Base-by-base conservation (phyloP, 1,140 invertebrate species). In the Drosophila kohkoa region DNA sequence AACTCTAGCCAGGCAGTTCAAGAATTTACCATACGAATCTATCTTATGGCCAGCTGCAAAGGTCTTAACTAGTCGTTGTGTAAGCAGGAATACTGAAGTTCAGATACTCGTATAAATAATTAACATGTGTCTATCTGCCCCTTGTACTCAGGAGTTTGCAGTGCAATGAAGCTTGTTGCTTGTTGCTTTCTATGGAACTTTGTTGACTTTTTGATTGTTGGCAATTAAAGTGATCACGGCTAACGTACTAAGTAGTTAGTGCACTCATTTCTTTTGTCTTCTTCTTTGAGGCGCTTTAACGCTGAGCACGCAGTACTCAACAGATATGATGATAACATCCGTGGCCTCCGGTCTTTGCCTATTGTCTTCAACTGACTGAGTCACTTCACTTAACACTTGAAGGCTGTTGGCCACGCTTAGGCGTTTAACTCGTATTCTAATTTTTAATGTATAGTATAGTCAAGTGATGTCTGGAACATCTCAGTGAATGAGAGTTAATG, bases 81-180 rank as follows among this genome's bases (percentile, higher is more conserved):
- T 77, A 59, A 57, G 15, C 32, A 32, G 54, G n/a, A 74, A 77
- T 81, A 64, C 74, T 59, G 48, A 32, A n/a, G 4, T 16, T 41
- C 35, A 35, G 51, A 52, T 63, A 71, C 60, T 43, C 13, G 35
- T 63, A 75, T 88, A 87, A 87, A 87, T 87, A 88, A 87, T 87
- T 88, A 87, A 87, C 83, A 83, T 80, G 73, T 87, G 80, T 85
- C 81, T 82, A 73, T 75, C 66, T 82, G 54, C 43, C 43, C 13
- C 71, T 74, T 55, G 13, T 4, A 67, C 32, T 41, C 16, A 35
- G 20, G 20, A 11, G 25, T 54, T 28, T 57, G 68, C 45, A 45
- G 70, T 75, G 72, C 79, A 82, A 58, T 72, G 55, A 28, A 51
- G 38, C 55, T 43, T 57, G 55, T 73, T 65, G 28, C 15, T 46